Base-by-base conservation (phyloP, 2,113 vertebrate genomes). In the Festucalex cinctus region DNA sequence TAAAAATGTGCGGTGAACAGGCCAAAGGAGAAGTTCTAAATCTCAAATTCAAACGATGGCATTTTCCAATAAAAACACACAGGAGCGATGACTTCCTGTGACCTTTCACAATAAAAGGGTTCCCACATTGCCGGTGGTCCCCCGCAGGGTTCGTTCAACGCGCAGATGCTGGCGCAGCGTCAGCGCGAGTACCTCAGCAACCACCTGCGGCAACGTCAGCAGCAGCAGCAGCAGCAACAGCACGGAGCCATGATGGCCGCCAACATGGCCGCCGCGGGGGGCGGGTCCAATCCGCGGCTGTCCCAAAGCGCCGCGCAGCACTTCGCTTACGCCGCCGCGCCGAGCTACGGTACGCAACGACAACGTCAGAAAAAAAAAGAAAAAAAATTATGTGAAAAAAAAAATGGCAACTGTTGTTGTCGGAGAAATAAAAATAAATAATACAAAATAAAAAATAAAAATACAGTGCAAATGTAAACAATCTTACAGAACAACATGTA, bases 131-230 rank as follows among this genome's bases (percentile, higher is more conserved):
- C n/a, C 16, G 13, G 17, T 46, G 0, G 0, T 48, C 12, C 65
- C 36, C 48, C 9, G n/a, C 87, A 98, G 96, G 94, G 93, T 82
- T 91, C 93, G 65, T 94, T 98, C 85, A 99, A 96, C 2, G 92
- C 95, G 8, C 95, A 98, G 91, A 96, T 98, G 95, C 78, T 96
- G 86, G 95, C 94, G 0, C 97, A 99, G 88, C 92, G 94, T 73
- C 96, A 99, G 91, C 92, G 96, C 69, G 97, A 98, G 86, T 91
- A 96, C 90, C 91, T 98, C 85, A 98, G 91, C 89, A 97, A 97
- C 90, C 95, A 98, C 83, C 91, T 98, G 39, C 93, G 96, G 0
- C 93, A 93, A 69, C 92, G 94, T 57, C 96, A 96, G 57, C 93
- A 83, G 37, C 82, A 84, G 57, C 82, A 78, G 28, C 83, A 85